A percentile compares a stretch with the other conserved stretches of the same genome.
Evolutionary conservation across 2,797 vertebrate species (phyloP).

Genomic region (Amblyraja radiata): DNA sequence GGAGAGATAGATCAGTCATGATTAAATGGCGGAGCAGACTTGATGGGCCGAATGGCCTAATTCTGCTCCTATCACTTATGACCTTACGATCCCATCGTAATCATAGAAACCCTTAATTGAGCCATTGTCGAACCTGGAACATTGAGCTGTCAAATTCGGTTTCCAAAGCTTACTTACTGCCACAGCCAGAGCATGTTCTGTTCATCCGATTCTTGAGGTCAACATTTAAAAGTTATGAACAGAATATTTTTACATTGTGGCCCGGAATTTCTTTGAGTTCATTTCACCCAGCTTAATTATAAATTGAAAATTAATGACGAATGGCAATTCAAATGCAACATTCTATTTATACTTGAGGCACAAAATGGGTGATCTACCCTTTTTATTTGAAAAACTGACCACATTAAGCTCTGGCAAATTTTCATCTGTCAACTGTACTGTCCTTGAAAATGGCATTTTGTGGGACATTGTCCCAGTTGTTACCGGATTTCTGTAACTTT

Average conservation of each 20-base stretch:
- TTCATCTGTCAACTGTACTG: neutral
- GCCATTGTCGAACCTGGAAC: too few relatives aligned
- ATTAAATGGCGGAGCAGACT: too few relatives aligned
- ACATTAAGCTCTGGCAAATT: neutral
- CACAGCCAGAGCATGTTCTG: neutral
- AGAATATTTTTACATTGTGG: neutral
- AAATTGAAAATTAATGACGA: neutral
- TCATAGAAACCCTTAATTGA: too few relatives aligned
- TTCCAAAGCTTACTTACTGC: neutral
- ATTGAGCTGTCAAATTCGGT: neutral
- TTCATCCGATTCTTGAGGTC: neutral
- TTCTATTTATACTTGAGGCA: neutral
- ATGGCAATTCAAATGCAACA: neutral
- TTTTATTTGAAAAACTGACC: slow-evolving; percentile 30
- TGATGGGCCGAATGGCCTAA: too few relatives aligned
- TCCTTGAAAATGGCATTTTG: neutral
- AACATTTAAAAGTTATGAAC: neutral
- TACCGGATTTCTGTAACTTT: neutral
- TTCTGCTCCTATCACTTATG: too few relatives aligned
- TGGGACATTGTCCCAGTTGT: neutral
- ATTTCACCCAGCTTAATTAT: neutral
- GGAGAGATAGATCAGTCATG: too few relatives aligned
- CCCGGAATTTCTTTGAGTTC: neutral
- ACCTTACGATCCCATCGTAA: too few relatives aligned
- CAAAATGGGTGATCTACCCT: neutral